phyloP scores from a whole-genome alignment of 2,888 invertebrate genomes.

The Bursaphelenchus okinawaensis region DNA sequence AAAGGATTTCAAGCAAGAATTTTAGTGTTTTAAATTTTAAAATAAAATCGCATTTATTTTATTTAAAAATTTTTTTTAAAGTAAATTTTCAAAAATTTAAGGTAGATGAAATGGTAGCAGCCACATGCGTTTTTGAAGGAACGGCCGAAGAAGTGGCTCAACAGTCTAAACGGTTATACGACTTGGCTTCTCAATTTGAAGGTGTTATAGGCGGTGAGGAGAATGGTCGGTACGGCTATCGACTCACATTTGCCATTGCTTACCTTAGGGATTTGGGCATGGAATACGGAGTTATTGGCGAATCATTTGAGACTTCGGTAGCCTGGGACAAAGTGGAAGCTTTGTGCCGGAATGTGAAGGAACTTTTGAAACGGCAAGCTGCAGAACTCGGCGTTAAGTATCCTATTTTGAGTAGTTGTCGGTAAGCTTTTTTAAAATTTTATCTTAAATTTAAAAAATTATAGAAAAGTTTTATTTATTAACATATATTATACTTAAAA shows the following conservation, averaged over 20 bases:
- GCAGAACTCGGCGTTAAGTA: slow-evolving; percentile 60
- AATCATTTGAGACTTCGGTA: slow-evolving; percentile 97
- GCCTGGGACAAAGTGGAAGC: slow-evolving; percentile 65
- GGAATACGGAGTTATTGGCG: slow-evolving; percentile 79
- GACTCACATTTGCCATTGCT: slow-evolving; percentile 93
- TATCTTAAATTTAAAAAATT: background rate
- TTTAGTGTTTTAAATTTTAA: no score
- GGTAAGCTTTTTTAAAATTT: slow-evolving; percentile 44
- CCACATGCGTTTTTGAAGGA: slow-evolving; percentile 86
- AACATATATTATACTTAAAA: no score
- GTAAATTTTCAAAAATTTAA: slow-evolving; percentile 12
- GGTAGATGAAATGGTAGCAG: slow-evolving; percentile 75
- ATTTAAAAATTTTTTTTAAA: background rate
- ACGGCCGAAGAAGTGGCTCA: slow-evolving; percentile 67
- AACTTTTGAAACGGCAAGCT: slow-evolving; percentile 67
- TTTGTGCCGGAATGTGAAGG: slow-evolving; percentile 83
- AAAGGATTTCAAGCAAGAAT: slow-evolving; percentile 76
- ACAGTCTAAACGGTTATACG: slow-evolving; percentile 74
- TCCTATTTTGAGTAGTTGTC: slow-evolving; percentile 61
- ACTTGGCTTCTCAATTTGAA: slow-evolving; percentile 68
- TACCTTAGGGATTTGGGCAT: slow-evolving; percentile 88
- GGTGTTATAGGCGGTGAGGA: slow-evolving; percentile 85
- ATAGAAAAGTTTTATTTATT: no score
- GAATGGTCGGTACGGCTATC: slow-evolving; percentile 90
- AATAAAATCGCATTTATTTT: background rate